Base-by-base conservation (phyloP, 2,797 vertebrate species). In the Schizopygopsis malacanthus region DNA sequence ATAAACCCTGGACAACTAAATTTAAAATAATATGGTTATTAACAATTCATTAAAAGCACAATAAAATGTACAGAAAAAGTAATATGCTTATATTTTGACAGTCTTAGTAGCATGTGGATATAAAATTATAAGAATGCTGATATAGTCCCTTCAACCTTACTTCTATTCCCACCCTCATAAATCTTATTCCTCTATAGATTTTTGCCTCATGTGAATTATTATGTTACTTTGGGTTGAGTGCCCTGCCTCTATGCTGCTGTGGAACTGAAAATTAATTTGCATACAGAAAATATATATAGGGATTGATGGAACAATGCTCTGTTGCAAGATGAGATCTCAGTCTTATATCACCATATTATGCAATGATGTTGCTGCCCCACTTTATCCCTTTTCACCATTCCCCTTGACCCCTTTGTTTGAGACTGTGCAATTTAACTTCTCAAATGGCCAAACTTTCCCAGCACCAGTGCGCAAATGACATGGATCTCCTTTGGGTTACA, bases 371-470 rank as follows among this genome's bases (percentile, higher is more conserved):
- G 7, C 4, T 56, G 11, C 7, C 59, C 22, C 13, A 7, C 16
- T 67, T 80, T 80, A 43, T 28, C 25, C 12, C 4, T 45, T 41
- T 47, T 79, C 37, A 47, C 16, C 41, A 33, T 47, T 45, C 41
- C n/a, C 6, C 59, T 59, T 63, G 11, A 79, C 45, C 56, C 13
- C n/a, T 39, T 81, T 50, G 28, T 47, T 20, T 67, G 43, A 81
- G 54, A 61, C 54, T 79, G 37, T 63, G 61, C 61, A 79, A 79
- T 79, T 61, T 61, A 67, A 43, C 25, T 65, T 81, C 50, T 65
- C 16, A 67, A 67, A 45, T 80, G 25, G 25, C 18, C 16, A 47
- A 52, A 52, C 43, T 43, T 37, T 45, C 6, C 10, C 33, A 45
- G 12, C 16, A 50, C 6, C 28, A 3, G 16, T 81, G 43, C 10